phyloP scores from a whole-genome alignment of 2,888 invertebrate species.

The Xanthorhoe spadicearia region DNA sequence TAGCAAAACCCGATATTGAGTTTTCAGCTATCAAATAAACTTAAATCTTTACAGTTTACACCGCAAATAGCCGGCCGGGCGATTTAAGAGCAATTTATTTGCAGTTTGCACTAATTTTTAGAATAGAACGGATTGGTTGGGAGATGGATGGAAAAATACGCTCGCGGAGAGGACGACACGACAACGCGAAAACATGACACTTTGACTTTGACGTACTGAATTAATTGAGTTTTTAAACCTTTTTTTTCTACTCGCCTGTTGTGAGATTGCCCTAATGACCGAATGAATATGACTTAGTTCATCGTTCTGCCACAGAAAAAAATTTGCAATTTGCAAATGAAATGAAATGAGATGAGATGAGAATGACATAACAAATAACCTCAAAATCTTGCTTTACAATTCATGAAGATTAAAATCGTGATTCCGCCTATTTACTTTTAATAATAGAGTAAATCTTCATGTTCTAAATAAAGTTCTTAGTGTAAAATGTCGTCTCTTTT shows the following conservation, averaged over 20 bases:
- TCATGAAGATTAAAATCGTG: slow-evolving; percentile 20
- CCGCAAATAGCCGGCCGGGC: slow-evolving; percentile 20
- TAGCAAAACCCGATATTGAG: slow-evolving; percentile 6
- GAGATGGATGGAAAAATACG: neutral
- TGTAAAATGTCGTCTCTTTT: slow-evolving; percentile 86
- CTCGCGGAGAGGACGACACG: neutral
- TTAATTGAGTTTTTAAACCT: no score
- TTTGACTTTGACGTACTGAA: neutral
- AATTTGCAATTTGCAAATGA: no score
- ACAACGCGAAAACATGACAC: neutral
- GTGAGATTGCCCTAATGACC: neutral
- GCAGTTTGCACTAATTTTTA: neutral
- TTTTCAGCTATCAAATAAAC: slow-evolving; percentile 12
- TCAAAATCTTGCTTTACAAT: slow-evolving; percentile 48
- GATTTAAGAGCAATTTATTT: neutral
- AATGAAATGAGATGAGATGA: neutral
- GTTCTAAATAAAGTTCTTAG: slow-evolving; percentile 30
- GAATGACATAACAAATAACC: slow-evolving; percentile 73
- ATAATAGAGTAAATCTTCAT: slow-evolving; percentile 43
- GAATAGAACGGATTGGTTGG: neutral
- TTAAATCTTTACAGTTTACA: slow-evolving; percentile 3
- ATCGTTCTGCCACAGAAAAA: neutral
- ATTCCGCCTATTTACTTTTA: slow-evolving; percentile 29
- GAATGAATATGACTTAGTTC: neutral
- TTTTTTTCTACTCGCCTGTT: neutral